Percentiles rank a stretch among this genome's conserved stretches.
phyloP scores from a whole-genome alignment of 1,140 invertebrate genomes.

The Drosophila mayri region DNA sequence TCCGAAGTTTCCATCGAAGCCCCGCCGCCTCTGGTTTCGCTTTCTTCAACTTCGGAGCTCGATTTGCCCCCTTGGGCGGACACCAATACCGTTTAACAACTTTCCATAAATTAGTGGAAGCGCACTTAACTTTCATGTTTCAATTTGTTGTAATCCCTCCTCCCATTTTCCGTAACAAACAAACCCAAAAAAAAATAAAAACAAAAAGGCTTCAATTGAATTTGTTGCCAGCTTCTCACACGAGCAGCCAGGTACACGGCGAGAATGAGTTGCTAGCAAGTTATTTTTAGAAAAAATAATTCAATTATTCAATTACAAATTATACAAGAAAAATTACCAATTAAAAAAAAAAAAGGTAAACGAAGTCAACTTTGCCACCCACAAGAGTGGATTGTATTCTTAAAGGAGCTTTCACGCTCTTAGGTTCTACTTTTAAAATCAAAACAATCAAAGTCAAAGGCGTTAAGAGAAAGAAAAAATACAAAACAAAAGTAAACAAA shows the following conservation, averaged over 20 bases:
- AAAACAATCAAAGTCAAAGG: too few species aligned
- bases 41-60: conserved; percentile 8
- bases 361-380: too few species aligned
- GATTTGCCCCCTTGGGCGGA: neutral
- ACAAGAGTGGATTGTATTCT: too few species aligned
- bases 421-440: too few species aligned
- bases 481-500: too few species aligned
- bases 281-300: too few species aligned
- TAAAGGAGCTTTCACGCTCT: too few species aligned
- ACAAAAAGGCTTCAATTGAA: conserved; percentile 22
- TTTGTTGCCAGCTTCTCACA: conserved; percentile 3
- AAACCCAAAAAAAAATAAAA: conserved; percentile 5
- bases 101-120: conserved; percentile 27
- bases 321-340: too few species aligned
- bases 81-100: neutral
- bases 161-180: neutral
- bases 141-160: conserved; percentile 35
- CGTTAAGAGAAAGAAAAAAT: too few species aligned
- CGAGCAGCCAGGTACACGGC: neutral
- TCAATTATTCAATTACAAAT: too few species aligned
- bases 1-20: conserved; percentile 10
- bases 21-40: neutral
- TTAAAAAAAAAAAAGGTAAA: too few species aligned
- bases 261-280: neutral
- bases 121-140: conserved; percentile 36